Evolutionary conservation across 2,888 invertebrate species (phyloP).

Genomic region (Meliscaeva auricollis): DNA sequence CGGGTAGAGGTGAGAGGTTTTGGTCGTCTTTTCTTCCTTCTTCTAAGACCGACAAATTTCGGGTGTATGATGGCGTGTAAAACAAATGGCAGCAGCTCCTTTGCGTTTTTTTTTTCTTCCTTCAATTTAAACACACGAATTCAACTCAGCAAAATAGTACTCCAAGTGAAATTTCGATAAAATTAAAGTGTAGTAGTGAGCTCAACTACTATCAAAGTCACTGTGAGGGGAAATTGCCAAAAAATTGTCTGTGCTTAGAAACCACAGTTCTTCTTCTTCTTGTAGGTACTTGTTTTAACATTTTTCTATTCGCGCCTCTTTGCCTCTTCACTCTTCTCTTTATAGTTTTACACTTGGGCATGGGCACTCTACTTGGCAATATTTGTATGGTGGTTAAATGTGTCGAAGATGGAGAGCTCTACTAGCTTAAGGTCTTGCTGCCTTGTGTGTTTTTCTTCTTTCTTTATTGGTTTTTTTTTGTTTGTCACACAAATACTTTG

Average conservation of each 20-base stretch:
- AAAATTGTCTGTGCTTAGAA: conserved; percentile 63
- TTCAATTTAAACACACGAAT: conserved; percentile 34
- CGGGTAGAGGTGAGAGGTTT: conserved; percentile 24
- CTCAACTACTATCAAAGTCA: conserved; percentile 16
- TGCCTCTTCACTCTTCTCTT: conserved; percentile 57
- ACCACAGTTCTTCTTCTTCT: conserved; percentile 46
- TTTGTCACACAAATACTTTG: conserved; percentile 45
- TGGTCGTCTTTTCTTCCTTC: conserved; percentile 47
- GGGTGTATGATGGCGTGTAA: conserved; percentile 55
- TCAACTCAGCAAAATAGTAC: conserved; percentile 40
- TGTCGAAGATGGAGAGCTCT: conserved; percentile 53
- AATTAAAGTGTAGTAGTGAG: conserved; percentile 2
- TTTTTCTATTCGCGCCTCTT: conserved; percentile 55
- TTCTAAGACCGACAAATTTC: conserved; percentile 70
- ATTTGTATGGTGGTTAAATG: neutral
- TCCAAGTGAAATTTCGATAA: conserved; percentile 24
- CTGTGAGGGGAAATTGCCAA: conserved; percentile 70
- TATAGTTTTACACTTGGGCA: conserved; percentile 41
- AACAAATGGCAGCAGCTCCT: conserved; percentile 65
- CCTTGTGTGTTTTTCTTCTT: conserved; percentile 17
- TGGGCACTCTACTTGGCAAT: neutral
- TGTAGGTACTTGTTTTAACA: conserved; percentile 44
- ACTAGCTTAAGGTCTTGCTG: conserved; percentile 30
- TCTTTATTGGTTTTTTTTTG: conserved; percentile 44
- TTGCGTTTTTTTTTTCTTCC: neutral